Base-by-base conservation (phyloP, 2,113 vertebrate genomes). In the Varanus salvator region DNA sequence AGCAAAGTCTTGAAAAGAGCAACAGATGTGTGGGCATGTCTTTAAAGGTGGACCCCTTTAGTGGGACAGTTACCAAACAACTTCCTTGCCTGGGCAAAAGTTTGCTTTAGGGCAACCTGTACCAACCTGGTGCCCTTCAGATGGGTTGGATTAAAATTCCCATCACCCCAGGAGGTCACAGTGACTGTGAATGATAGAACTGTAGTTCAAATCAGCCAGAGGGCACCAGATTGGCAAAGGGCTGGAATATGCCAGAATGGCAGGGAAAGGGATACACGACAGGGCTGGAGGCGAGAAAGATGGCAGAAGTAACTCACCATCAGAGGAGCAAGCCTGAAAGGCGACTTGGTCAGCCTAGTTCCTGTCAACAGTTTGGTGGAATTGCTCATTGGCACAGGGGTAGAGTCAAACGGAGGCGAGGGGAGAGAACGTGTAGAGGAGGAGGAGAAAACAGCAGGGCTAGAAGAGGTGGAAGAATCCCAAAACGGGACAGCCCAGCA, bases 391-490 rank as follows among this genome's bases (percentile, higher is more conserved):
- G 48, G 48, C 48, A 64, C 27, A 66, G 38, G 31, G 3, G 25
- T 66, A 27, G 15, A 66, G 71, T 1, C 19, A 44, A 75, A 27
- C 19, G 23, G 84, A 17, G 44, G 52, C 38, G 15, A 44, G 21
- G 15, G n/a, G 19, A 76, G 69, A 17, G 17, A 44, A 6, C 19
- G 52, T 38, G 31, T 11, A 9, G 69, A 25, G 17, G 15, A 25
- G 17, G 17, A 57, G 34, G 14, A 75, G 21, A 29, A 48, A 7
- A 29, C 3, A 38, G 54, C 7, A 44, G 19, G 77, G 72, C 74
- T 11, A 64, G 74, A 87, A 74, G 38, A 87, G 23, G 72, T 87
- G 74, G 85, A 76, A 74, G 21, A 76, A 86, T 52, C 54, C 60
- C 72, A 75, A 48, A 60, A 76, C 5, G 12, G 25, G 54, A 64